A percentile compares a stretch with the other conserved stretches of the same genome.
Evolutionary conservation across 2,888 invertebrate species (phyloP).

Genomic region (Acrobasis repandana): DNA sequence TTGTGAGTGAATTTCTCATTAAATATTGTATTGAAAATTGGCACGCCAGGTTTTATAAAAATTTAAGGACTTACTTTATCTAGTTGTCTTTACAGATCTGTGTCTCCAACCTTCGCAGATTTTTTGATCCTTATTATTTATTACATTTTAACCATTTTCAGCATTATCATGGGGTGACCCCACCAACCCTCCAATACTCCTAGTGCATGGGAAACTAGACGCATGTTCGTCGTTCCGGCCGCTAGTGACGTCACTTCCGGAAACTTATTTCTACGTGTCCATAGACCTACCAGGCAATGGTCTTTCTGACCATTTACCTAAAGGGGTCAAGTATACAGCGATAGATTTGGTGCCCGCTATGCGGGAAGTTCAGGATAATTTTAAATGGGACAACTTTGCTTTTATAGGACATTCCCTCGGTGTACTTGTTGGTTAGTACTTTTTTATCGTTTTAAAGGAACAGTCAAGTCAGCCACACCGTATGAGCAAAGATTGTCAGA

Average conservation of each 20-base stretch:
- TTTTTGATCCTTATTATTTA: too few relatives aligned
- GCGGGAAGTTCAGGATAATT: constrained; percentile 48
- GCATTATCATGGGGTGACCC: constrained; percentile 80
- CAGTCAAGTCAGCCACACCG: too few relatives aligned
- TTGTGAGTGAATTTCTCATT: too few relatives aligned
- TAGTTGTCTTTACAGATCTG: too few relatives aligned
- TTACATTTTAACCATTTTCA: constrained; percentile 40
- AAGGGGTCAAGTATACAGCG: constrained; percentile 48
- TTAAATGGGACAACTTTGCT: constrained; percentile 56
- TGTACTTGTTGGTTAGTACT: constrained; percentile 54
- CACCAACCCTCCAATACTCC: constrained; percentile 66
- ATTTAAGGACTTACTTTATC: too few relatives aligned
- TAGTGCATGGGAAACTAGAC: constrained; percentile 81
- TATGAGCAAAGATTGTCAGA: too few relatives aligned
- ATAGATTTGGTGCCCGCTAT: constrained; percentile 55
- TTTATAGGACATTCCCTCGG: constrained; percentile 68
- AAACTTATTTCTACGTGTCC: constrained; percentile 55
- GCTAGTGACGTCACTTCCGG: constrained; percentile 71
- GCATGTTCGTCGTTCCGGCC: constrained; percentile 81
- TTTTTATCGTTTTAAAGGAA: too few relatives aligned
- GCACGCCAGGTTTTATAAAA: too few relatives aligned
- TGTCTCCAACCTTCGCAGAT: too few relatives aligned
- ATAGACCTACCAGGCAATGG: constrained; percentile 84
- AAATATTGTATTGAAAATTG: too few relatives aligned
- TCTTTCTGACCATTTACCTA: constrained; percentile 76